A percentile compares a stretch with the other conserved stretches of the same genome.
These are phyloP conservation scores for Athripsodes cinereus DNA, from an alignment of 2,888 invertebrate species.

Conservation along the genomic window DNA sequence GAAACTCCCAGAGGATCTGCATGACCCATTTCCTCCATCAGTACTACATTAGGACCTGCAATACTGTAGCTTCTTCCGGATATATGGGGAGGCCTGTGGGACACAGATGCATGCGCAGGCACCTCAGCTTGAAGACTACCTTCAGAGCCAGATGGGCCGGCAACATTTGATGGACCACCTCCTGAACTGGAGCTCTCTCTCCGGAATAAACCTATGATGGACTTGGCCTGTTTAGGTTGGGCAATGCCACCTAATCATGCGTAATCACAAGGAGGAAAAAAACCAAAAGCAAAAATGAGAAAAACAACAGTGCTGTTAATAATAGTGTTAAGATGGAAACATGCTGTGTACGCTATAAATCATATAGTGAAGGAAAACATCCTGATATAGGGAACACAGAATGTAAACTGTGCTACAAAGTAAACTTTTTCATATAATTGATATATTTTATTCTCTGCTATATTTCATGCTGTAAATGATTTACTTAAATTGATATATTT, in stretches of 20 bases:
- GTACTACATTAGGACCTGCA: slow-evolving; percentile 49
- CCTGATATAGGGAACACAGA: too few species aligned
- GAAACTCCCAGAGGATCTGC: slow-evolving; percentile 60
- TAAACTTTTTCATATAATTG: too few species aligned
- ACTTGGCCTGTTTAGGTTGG: slow-evolving; percentile 77
- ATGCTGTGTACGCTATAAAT: slow-evolving; percentile 14
- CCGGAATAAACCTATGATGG: slow-evolving; percentile 84
- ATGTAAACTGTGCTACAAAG: too few species aligned
- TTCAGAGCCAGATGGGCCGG: slow-evolving; percentile 54
- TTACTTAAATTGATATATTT: too few species aligned
- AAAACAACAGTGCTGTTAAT: slow-evolving; percentile 17
- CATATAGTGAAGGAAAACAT: too few species aligned
- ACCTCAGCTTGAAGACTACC: slow-evolving; percentile 43
- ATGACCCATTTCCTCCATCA: slow-evolving; percentile 57
- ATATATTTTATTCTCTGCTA: too few species aligned
- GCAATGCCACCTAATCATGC: slow-evolving; percentile 67
- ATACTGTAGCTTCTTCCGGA: slow-evolving; percentile 46
- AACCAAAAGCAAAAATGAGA: slow-evolving; percentile 13
- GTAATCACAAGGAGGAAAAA: slow-evolving; percentile 11
- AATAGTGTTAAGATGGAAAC: slow-evolving; percentile 7
- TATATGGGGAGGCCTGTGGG: slow-evolving; percentile 41
- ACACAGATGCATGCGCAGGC: slow-evolving; percentile 35
- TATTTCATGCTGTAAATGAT: too few species aligned
- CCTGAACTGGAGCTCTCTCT: slow-evolving; percentile 75
- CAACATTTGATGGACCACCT: slow-evolving; percentile 42